Evolutionary conservation across 2,888 invertebrate species (phyloP).

Genomic region (Alloscopus bannaensis): DNA sequence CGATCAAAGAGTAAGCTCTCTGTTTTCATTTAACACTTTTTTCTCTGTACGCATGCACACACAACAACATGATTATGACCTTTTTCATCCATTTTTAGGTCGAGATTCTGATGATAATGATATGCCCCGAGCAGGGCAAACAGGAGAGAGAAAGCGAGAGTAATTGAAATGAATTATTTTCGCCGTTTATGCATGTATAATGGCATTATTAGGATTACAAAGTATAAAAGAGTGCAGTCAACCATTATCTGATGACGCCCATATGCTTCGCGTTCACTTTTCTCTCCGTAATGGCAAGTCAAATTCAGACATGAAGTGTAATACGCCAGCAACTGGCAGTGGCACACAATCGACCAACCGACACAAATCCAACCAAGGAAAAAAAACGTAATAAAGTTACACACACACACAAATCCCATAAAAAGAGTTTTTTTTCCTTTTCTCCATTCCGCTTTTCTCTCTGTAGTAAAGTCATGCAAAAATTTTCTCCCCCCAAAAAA

Average conservation of each 20-base stretch:
- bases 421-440: background rate
- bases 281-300: slow-evolving; percentile 36
- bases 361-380: slow-evolving; percentile 25
- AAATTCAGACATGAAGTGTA: slow-evolving; percentile 38
- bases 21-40: too few species aligned
- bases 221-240: too few species aligned
- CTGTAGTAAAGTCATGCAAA: slow-evolving; percentile 19
- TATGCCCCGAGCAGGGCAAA: too few species aligned
- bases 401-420: background rate
- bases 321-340: slow-evolving; percentile 11
- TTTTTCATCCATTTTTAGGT: too few species aligned
- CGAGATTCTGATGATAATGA: too few species aligned
- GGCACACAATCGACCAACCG: slow-evolving; percentile 11
- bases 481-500: slow-evolving; percentile 1
- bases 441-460: slow-evolving; percentile 20
- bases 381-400: slow-evolving; percentile 29
- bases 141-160: too few species aligned
- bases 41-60: too few species aligned
- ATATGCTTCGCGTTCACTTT: slow-evolving; percentile 3
- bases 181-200: too few species aligned
- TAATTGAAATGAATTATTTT: too few species aligned
- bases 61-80: too few species aligned
- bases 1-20: too few species aligned
- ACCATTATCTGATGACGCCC: slow-evolving; percentile 18
- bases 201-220: too few species aligned